Conservation (phyloP, 1,140 invertebrate genomes). For the Gryllus bimaculatus region DNA sequence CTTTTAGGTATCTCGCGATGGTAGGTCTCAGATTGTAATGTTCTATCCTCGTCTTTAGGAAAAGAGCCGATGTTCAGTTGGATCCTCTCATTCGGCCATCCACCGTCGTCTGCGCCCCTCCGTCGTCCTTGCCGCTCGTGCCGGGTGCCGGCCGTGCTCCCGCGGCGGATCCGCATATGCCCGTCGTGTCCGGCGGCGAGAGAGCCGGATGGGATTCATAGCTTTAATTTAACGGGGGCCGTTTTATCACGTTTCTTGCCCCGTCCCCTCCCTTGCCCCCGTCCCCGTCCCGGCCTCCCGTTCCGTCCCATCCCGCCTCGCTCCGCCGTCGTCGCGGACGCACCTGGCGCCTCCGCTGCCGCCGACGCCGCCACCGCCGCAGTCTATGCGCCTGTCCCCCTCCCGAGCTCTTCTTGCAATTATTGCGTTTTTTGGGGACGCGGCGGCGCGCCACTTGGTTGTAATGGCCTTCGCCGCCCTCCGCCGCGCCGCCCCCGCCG, state of each 20-base stretch:
- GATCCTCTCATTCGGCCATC: no score
- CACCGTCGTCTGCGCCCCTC: neutral
- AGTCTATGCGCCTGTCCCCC: neutral
- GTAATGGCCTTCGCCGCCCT: neutral
- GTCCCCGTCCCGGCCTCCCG: neutral
- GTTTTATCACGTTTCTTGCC: conserved; percentile 1
- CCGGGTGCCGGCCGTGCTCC: no score
- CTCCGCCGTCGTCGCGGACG: neutral
- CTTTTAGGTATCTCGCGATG: no score
- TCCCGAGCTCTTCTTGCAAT: neutral
- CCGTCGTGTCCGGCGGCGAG: neutral
- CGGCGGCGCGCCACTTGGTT: neutral
- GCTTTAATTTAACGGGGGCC: conserved; percentile 3
- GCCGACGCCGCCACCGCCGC: neutral
- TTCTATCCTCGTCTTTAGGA: no score
- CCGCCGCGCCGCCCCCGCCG: no score
- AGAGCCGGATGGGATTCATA: neutral
- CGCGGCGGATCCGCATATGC: no score
- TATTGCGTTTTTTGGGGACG: conserved; percentile 3
- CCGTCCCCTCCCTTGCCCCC: neutral
- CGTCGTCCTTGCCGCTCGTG: neutral
- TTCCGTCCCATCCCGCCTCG: neutral
- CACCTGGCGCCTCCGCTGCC: neutral
- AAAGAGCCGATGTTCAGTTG: no score
- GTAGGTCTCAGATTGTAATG: no score